Percentiles rank a stretch among this genome's conserved stretches.
Conservation (phyloP, 2,888 invertebrate species). For the Atrina japonica region DNA sequence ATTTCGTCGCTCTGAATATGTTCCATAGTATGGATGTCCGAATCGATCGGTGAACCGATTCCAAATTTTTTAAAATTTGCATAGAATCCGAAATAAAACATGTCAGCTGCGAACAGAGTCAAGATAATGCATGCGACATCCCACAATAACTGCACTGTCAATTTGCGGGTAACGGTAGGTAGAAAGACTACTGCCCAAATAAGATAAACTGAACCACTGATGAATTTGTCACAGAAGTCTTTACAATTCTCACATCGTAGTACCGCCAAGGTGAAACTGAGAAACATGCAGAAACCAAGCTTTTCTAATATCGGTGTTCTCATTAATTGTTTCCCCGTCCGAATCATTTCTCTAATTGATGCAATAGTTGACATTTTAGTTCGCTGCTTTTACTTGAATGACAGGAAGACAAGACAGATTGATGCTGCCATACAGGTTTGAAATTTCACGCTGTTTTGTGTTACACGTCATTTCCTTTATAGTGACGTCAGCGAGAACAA, state of each 20-base stretch:
- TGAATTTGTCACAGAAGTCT: slow-evolving; percentile 31
- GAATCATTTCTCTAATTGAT: no score
- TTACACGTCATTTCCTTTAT: no score
- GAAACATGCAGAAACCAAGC: slow-evolving; percentile 29
- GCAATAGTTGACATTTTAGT: no score
- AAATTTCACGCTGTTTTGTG: no score
- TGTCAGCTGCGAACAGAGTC: slow-evolving; percentile 33
- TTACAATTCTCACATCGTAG: slow-evolving; percentile 8
- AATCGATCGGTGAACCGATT: no score
- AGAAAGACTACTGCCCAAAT: slow-evolving; percentile 33
- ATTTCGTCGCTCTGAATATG: neutral
- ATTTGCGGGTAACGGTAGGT: slow-evolving; percentile 27
- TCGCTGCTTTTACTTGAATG: no score
- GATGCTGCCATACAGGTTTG: no score
- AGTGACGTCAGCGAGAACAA: no score
- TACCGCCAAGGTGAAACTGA: slow-evolving; percentile 24
- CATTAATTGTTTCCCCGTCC: neutral
- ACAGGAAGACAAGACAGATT: no score
- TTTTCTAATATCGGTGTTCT: slow-evolving; percentile 28
- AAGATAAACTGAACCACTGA: slow-evolving; percentile 31
- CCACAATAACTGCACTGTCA: slow-evolving; percentile 33
- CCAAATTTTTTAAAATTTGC: slow-evolving; percentile 22
- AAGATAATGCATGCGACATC: slow-evolving; percentile 21
- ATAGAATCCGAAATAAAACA: slow-evolving; percentile 37
- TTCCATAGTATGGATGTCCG: no score